Evolutionary conservation across 2,797 vertebrate species (phyloP).

Genomic region (Sebastes kiyomatsui): DNA sequence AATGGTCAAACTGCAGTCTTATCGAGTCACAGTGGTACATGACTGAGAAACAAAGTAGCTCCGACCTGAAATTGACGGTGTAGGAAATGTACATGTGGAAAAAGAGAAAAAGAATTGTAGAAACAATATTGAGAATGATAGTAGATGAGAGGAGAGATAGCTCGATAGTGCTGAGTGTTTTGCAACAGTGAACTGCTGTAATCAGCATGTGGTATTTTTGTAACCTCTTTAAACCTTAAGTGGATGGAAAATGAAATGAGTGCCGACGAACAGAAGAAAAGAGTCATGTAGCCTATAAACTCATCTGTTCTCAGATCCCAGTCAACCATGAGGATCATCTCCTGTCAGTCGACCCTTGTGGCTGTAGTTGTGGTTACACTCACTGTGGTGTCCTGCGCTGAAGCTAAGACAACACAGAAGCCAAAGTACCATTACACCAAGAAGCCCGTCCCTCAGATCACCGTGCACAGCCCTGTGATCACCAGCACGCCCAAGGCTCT

Average conservation of each 20-base stretch:
- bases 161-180: background rate
- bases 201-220: background rate
- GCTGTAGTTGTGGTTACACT: conserved; percentile 68
- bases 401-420: conserved; percentile 86
- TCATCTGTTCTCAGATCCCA: conserved; percentile 60
- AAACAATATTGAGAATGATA: background rate
- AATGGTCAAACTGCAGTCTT: background rate
- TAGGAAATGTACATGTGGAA: background rate
- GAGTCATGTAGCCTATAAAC: background rate
- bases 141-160: background rate
- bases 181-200: background rate
- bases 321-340: conserved; percentile 75
- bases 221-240: background rate
- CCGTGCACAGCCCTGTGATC: conserved; percentile 64
- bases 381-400: conserved; percentile 34
- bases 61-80: background rate
- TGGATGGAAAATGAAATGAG: background rate
- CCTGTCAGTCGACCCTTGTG: conserved; percentile 53
- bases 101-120: background rate
- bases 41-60: background rate
- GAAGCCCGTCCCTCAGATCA: conserved; percentile 81
- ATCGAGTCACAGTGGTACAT: background rate
- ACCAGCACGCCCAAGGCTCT: conserved; percentile 62
- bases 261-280: background rate
- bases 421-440: conserved; percentile 91